Percentiles rank a stretch among this genome's conserved stretches.
phyloP scores from a whole-genome alignment of 2,797 vertebrate genomes.

The Epinephelus malabaricus region DNA sequence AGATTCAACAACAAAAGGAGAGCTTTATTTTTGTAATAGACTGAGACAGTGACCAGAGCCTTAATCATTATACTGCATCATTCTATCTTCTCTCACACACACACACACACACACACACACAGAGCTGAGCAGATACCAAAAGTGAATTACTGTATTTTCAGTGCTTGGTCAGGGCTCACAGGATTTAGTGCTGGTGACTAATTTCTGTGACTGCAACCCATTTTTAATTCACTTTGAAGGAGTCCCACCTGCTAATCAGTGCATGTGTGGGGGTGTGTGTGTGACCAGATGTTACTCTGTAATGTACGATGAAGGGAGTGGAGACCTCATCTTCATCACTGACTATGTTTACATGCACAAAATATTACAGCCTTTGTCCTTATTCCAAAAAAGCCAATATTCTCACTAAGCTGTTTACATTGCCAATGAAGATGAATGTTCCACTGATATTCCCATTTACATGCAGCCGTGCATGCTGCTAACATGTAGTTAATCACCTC shows the following conservation, averaged over 20 bases:
- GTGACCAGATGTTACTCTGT: constrained; percentile 14
- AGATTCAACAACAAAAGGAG: background rate
- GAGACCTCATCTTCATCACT: too few species aligned
- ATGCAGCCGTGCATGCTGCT: too few species aligned
- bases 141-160: background rate
- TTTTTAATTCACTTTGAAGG: constrained; percentile 43
- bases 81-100: background rate
- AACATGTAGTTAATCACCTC: too few species aligned
- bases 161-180: background rate
- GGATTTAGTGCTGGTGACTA: constrained; percentile 4
- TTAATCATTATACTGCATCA: constrained; percentile 19
- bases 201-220: constrained; percentile 29
- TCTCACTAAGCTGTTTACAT: too few species aligned
- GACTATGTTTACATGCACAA: too few species aligned
- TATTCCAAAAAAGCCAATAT: too few species aligned
- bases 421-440: too few species aligned
- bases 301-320: background rate
- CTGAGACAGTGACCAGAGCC: background rate
- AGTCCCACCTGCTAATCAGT: constrained; percentile 28
- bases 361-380: too few species aligned
- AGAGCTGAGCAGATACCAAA: background rate
- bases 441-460: too few species aligned
- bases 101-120: background rate
- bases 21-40: background rate
- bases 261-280: background rate